Evolutionary conservation across 2,113 vertebrate species (phyloP).

Genomic region (Corapipo altera): DNA sequence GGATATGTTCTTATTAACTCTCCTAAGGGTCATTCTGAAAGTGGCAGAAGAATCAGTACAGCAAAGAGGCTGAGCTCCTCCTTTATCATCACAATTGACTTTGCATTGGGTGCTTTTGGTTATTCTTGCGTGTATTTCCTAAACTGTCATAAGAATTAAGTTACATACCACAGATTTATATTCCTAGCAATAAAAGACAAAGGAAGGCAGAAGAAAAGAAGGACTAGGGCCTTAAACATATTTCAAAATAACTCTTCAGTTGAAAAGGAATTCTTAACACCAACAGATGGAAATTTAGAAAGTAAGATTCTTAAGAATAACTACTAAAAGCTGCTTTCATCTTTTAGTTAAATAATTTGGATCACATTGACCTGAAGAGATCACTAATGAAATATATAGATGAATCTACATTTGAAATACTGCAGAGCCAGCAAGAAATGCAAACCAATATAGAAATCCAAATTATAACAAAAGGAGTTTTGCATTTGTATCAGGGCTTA

Average conservation of each 20-base stretch:
- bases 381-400: background rate
- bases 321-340: background rate
- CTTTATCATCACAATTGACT: background rate
- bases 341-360: background rate
- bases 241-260: background rate
- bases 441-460: background rate
- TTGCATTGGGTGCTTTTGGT: background rate
- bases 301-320: background rate
- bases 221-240: background rate
- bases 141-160: background rate
- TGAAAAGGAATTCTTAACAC: background rate
- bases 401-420: background rate
- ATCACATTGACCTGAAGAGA: background rate
- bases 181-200: background rate
- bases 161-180: background rate
- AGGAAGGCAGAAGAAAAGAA: background rate
- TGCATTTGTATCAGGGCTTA: background rate
- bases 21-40: background rate
- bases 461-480: background rate
- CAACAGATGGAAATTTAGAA: background rate
- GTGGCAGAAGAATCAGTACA: background rate
- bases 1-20: background rate
- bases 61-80: background rate
- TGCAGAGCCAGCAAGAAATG: background rate
- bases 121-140: background rate